phyloP scores from a whole-genome alignment of 1,140 invertebrate species.

The Adoxophyes honmai region DNA sequence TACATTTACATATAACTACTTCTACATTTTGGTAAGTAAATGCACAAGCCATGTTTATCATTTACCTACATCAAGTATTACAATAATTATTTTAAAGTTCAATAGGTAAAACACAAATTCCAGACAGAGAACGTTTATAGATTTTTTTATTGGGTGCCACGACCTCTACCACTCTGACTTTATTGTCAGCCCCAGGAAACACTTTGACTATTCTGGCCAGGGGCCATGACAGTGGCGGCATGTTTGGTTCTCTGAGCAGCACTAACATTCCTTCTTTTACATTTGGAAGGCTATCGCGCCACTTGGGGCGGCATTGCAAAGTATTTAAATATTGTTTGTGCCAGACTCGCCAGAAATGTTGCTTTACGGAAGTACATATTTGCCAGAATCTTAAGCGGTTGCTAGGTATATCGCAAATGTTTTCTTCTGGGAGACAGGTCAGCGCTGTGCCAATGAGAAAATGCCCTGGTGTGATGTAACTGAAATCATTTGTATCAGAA shows the following conservation, averaged over 20 bases:
- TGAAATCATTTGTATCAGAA: conserved; percentile 11
- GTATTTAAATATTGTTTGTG: conserved; percentile 18
- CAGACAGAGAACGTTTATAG: neutral
- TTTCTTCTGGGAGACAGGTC: conserved; percentile 9
- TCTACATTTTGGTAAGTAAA: too few species aligned
- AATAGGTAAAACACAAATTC: neutral
- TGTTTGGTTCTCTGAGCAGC: neutral
- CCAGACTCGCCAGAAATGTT: conserved; percentile 18
- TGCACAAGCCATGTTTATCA: too few species aligned
- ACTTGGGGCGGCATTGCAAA: conserved; percentile 14
- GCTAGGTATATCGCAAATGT: neutral
- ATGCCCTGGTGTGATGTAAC: conserved; percentile 19
- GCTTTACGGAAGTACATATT: neutral
- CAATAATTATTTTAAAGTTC: too few species aligned
- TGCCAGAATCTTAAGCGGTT: conserved; percentile 20
- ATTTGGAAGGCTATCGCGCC: conserved; percentile 8
- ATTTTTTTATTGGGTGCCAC: neutral
- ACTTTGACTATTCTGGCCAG: conserved; percentile 22
- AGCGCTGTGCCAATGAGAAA: conserved; percentile 19
- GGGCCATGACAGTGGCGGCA: neutral
- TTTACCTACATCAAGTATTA: too few species aligned
- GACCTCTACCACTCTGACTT: conserved; percentile 24
- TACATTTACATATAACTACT: too few species aligned
- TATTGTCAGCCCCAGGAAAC: conserved; percentile 23
- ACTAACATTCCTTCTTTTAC: neutral